Base-by-base conservation (phyloP, 2,888 invertebrate genomes). In the Scaeva pyrastri region DNA sequence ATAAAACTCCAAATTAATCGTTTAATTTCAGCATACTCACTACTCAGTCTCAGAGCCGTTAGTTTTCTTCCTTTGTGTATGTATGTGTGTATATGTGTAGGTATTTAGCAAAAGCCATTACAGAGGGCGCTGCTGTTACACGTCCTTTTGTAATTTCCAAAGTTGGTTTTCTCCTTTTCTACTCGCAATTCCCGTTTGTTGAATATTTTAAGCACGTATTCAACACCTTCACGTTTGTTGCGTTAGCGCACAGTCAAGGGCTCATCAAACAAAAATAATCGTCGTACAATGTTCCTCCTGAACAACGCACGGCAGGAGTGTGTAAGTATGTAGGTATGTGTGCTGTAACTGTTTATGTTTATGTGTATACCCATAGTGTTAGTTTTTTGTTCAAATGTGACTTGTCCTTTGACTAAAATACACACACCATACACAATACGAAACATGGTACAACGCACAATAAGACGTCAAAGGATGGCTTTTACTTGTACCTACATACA, bases 181-280 rank as follows among this genome's bases (percentile, higher is more conserved):
- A n/a, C n/a, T n/a, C n/a, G n/a, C n/a, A 21, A 64, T 45, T 64
- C 26, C 39, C 19, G 58, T 58, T 56, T 68, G 71, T 80, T 60
- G 68, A 72, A 60, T 85, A 85, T 85, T 75, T 85, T 72, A 55
- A 68, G 75, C 84, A 85, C 84, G 84, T 85, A 43, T 68, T 75
- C 62, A 75, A 85, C 84, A 85, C 84, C 84, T 85, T 76, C 66
- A 72, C 75, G 75, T 85, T 85, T 76, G 75, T 85, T 85, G 75
- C 84, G 72, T 72, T 60, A 76, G 21, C 64, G 21, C 64, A 39
- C 71, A 26, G 72, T 76, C 76, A 45, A 71, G 60, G 64, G 55
- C 71, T 36, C 55, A 66, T 43, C 56, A 76, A 85, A 72, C 80
- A 76, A 85, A 80, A 85, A 80, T 80, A 76, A 66, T 72, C 75